These are phyloP conservation scores for Osmerus eperlanus DNA, from an alignment of 2,113 vertebrate species.

Conservation along the genomic window DNA sequence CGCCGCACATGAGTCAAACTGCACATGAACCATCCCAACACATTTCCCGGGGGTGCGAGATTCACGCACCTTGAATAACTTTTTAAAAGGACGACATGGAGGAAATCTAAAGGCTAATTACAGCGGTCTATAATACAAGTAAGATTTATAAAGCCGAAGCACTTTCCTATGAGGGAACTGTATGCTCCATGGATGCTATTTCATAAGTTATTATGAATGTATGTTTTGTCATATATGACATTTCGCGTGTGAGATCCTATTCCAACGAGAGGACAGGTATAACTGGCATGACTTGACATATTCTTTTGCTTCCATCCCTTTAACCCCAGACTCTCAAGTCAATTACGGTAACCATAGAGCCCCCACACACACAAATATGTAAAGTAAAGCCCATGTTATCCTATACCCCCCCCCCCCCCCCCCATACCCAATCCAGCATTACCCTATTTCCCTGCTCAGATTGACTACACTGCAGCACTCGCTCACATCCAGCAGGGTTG, in stretches of 20 bases:
- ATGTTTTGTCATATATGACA: too few species aligned
- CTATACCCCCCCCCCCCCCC: background rate
- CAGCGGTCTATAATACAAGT: background rate
- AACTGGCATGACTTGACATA: background rate
- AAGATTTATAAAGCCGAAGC: background rate
- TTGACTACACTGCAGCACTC: background rate
- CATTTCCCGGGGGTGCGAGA: background rate
- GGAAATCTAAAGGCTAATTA: background rate
- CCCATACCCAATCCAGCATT: background rate
- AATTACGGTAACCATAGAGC: constrained; percentile 2
- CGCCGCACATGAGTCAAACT: background rate
- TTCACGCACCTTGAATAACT: too few species aligned
- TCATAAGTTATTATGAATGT: too few species aligned
- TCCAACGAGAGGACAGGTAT: background rate
- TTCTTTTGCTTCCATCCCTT: background rate
- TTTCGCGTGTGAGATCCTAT: background rate
- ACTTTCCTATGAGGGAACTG: too few species aligned
- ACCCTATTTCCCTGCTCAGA: background rate
- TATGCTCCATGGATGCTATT: too few species aligned
- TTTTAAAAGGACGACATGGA: background rate
- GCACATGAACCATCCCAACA: background rate
- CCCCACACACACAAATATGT: background rate
- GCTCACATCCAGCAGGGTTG: background rate
- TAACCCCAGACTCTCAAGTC: background rate
- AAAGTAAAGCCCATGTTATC: background rate